These are phyloP conservation scores for Drosophila ogumai DNA, from an alignment of 1,140 invertebrate genomes.

Conservation along the genomic window DNA sequence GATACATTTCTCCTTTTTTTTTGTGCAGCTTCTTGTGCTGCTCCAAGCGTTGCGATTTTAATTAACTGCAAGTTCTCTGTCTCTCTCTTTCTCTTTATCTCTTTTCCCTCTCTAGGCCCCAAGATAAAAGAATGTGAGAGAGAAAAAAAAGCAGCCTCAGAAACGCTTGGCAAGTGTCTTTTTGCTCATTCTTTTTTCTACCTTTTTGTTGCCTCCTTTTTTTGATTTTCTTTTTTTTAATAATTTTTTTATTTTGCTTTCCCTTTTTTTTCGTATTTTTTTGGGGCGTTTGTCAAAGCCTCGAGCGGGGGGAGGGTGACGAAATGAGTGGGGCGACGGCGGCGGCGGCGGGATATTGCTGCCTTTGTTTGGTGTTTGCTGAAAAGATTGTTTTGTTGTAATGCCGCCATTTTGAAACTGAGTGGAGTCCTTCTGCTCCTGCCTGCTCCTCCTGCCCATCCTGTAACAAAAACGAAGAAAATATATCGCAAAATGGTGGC, in stretches of 20 bases:
- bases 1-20: conserved; percentile 31
- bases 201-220: conserved; percentile 2
- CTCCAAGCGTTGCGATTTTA: conserved; percentile 66
- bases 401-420: conserved; percentile 69
- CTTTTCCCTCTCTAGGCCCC: not conserved
- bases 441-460: not conserved
- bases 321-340: conserved; percentile 25
- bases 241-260: not conserved
- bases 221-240: conserved; percentile 1
- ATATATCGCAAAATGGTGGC: conserved; percentile 29
- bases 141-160: conserved; percentile 17
- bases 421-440: conserved; percentile 21
- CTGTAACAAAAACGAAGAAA: conserved; percentile 17
- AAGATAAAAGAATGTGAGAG: conserved; percentile 32
- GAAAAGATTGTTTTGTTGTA: conserved; percentile 75
- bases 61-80: conserved; percentile 70
- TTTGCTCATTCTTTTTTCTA: conserved; percentile 2
- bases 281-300: conserved; percentile 60
- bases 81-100: conserved; percentile 3
- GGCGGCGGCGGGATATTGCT: conserved; percentile 50
- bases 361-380: conserved; percentile 75
- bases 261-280: conserved; percentile 16
- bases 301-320: conserved; percentile 6
- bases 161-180: conserved; percentile 37
- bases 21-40: conserved; percentile 15